Base-by-base conservation (phyloP, 2,113 vertebrate genomes). In the Megaleporinus macrocephalus region DNA sequence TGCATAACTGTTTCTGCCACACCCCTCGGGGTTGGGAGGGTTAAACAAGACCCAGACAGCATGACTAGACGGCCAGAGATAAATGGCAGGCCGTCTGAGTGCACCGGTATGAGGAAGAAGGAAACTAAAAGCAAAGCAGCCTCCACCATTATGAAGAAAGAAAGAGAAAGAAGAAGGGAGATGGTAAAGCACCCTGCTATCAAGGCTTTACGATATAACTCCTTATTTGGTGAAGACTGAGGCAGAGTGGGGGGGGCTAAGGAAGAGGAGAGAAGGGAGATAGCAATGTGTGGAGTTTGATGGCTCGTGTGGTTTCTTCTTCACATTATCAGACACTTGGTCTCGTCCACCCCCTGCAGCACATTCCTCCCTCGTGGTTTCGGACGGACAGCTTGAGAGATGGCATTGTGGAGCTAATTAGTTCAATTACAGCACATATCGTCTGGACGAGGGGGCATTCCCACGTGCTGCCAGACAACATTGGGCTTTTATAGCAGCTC, bases 21-120 rank as follows among this genome's bases (percentile, higher is more conserved):
- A 71, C 26, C 70, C 75, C 76, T 57, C 78, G 41, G 86, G 22
- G 20, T 36, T 61, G 36, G 33, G 41, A 20, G 49, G n/a, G 57
- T 65, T 70, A n/a, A 62, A 47, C 59, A 53, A n/a, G 57, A 82
- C 63, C 16, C 6, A 88, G 88, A 86, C 85, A 44, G 18, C 16
- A 22, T 70, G 82, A 74, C 75, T 62, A 76, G 83, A 86, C 75
- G 76, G 75, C 76, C 49, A 79, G 18, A 66, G 86, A 91, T 81
- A 88, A 86, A 49, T 70, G 81, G 78, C 84, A 33, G 69, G 80
- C 81, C 47, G 88, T 91, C 91, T 91, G 88, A 89, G 86, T 83
- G 89, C 84, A 85, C 87, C 88, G 91, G 90, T 92, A 94, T 91
- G 88, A 93, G 93, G 93, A 94, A 95, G 86, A 88, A 49, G 83